Base-by-base conservation (phyloP, 2,888 invertebrate species). In the Lathronympha strigana region DNA sequence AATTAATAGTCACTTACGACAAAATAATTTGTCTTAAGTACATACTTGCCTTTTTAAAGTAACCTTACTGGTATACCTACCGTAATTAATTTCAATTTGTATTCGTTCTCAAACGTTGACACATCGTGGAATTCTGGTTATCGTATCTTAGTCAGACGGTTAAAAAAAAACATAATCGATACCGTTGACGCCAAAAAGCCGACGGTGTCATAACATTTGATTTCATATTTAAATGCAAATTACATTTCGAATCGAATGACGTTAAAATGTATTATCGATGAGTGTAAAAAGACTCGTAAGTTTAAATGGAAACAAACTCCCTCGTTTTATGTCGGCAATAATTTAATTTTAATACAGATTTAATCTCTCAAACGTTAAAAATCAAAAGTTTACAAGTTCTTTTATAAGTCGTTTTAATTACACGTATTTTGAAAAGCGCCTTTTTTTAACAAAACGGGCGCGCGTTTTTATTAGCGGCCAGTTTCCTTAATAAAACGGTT, bases 401-500 rank as follows among this genome's bases (percentile, higher is more conserved):
- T 57, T 57, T 45, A 43, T n/a, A 45, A 40, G 43, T 45, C 57
- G 55, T 45, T 60, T 60, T 60, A 60, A 58, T 58, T 58, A 58
- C 47, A 47, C 43, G 63, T 63, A 58, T 51, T 64, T 15, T 53
- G 60, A 38, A 45, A 60, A 45, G 45, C 38, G 19, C 13, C 17
- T 64, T 38, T 38, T 38, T 53, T 38, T 21, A 38, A 60, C 64
- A 66, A 66, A 60, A 53, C 64, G 60, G 51, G 47, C 38, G 31
- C 45, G 49, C 25, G 19, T 19, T 53, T 60, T 60, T 60, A 66
- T 60, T 36, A 25, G 45, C 45, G 51, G 60, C 60, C 60, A 47
- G 64, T 66, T 66, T 66, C 66, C 66, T 60, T 66, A 66, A 66
- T 61, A 66, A 66, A 66, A 66, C 45, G 54, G 49, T 63, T 55